A percentile compares a stretch with the other conserved stretches of the same genome.
Evolutionary conservation across 2,888 invertebrate genomes (phyloP).

Genomic region (Ichneumon xanthorius): DNA sequence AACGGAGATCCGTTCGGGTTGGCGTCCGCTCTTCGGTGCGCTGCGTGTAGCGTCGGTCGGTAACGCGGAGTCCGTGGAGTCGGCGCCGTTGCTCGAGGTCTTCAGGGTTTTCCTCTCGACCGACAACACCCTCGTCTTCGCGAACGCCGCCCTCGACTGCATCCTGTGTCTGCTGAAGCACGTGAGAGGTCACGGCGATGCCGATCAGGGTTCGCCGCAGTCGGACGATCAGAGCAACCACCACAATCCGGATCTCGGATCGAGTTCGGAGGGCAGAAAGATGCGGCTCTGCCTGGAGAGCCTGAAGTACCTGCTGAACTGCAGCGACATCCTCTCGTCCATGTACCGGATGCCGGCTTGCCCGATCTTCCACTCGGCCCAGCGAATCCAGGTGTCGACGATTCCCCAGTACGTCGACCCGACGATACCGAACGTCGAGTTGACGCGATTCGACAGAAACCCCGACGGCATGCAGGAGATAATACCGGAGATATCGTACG

Average conservation of each 20-base stretch:
- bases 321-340: constrained; percentile 94
- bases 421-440: constrained; percentile 91
- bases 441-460: constrained; percentile 88
- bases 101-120: constrained; percentile 97
- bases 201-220: constrained; percentile 80
- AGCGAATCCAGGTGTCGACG: constrained; percentile 92
- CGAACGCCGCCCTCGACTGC: constrained; percentile 97
- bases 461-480: constrained; percentile 89
- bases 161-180: constrained; percentile 94
- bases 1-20: constrained; percentile 97
- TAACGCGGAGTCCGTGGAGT: constrained; percentile 89
- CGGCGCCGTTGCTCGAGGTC: constrained; percentile 93
- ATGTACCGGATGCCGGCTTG: constrained; percentile 98
- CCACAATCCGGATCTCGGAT: not conserved
- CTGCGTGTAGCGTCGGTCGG: constrained; percentile 91
- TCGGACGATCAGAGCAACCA: constrained; percentile 67
- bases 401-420: constrained; percentile 94
- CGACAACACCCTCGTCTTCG: constrained; percentile 96
- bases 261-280: constrained; percentile 73
- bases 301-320: constrained; percentile 93
- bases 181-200: constrained; percentile 90
- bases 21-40: constrained; percentile 98
- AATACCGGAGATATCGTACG: constrained; percentile 89
- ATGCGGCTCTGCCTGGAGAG: constrained; percentile 90
- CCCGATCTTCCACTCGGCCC: constrained; percentile 96